Conservation (phyloP, 1,140 invertebrate genomes). For the Hormaphis cornu region DNA sequence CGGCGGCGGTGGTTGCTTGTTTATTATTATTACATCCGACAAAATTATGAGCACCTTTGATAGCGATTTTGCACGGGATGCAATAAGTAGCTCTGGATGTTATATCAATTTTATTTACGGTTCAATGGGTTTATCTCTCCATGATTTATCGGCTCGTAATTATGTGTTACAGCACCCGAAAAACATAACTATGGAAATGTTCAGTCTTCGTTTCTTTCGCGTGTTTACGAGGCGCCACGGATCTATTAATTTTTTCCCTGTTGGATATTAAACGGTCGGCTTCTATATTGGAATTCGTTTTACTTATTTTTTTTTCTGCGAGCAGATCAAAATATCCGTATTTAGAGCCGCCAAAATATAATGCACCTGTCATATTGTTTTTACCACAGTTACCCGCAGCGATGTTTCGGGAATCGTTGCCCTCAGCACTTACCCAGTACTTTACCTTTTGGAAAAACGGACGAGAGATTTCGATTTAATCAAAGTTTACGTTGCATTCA, state of each 20-base stretch:
- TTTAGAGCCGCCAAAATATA: too few relatives aligned
- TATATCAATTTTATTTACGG: slow-evolving; percentile 27
- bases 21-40: neutral
- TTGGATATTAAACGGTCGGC: neutral
- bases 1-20: neutral
- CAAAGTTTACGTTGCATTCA: too few relatives aligned
- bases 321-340: too few relatives aligned
- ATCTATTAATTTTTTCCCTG: neutral
- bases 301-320: too few relatives aligned
- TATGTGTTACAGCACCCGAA: slow-evolving; percentile 6
- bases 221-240: slow-evolving; percentile 17
- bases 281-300: too few relatives aligned
- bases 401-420: too few relatives aligned
- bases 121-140: neutral
- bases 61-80: neutral
- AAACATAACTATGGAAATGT: neutral
- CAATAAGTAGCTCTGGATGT: slow-evolving; percentile 1
- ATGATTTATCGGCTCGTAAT: slow-evolving; percentile 24
- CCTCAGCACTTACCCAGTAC: too few relatives aligned
- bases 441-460: too few relatives aligned
- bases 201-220: neutral
- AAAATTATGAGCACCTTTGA: neutral
- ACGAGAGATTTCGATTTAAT: too few relatives aligned
- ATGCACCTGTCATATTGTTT: too few relatives aligned
- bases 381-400: too few relatives aligned